Base-by-base conservation (phyloP, 2,888 invertebrate genomes). In the Rhogogaster chlorosoma region DNA sequence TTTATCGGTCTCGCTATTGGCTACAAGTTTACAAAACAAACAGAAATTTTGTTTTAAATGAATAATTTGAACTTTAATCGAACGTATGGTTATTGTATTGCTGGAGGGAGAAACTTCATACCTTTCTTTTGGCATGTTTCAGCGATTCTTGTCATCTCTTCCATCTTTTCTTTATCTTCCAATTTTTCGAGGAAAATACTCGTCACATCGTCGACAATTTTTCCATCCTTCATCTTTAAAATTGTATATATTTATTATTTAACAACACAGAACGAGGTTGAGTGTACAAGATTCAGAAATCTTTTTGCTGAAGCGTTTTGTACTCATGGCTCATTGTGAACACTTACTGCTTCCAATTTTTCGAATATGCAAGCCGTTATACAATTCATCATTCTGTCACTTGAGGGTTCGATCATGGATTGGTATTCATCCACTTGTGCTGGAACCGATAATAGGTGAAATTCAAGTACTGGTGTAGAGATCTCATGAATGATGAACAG, bases 321-420 rank as follows among this genome's bases (percentile, higher is more conserved):
- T n/a, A n/a, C 9, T 36, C 32, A 18, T 67, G 32, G 5, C 18
- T 32, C 10, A 18, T 67, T 18, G 7, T 18, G 5, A 10, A 42
- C 75, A 89, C 93, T 94, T 91, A 95, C 95, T 92, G 94, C 93
- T 86, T 93, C 92, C 75, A 93, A 90, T 87, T 93, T 94, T 88
- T 90, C 94, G 86, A 94, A 94, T 45, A 94, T 91, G 85, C 95
- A 95, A n/a, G 94, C 94, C 84, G 94, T 87, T 49, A 95, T 91
- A 87, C 95, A 95, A 88, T 94, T 94, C 0, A 93, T 94, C 42
- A 90, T 92, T 26, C 90, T 90, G 2, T 90, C 93, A 0, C 93
- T 91, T 0, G 95, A 94, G 38, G 94, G 85, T 86, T 94, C 93
- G 85, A 94, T 93, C 53, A 22, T 83, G 45, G 15, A 18, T 49